These are phyloP conservation scores for Scelioninae gen. 1 DNA, from an alignment of 2,888 invertebrate species.

Conservation along the genomic window DNA sequence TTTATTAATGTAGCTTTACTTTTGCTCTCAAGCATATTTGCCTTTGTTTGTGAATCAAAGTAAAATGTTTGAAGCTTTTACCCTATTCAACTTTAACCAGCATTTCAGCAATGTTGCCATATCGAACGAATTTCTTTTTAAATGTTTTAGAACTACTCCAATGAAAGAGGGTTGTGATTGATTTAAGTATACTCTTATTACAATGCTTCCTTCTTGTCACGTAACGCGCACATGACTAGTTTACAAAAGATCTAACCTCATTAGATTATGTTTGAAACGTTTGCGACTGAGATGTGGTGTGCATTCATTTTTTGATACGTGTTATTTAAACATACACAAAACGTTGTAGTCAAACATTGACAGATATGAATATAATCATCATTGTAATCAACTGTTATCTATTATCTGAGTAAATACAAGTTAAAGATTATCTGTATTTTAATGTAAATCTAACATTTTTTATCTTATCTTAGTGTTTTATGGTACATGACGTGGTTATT, in stretches of 20 bases:
- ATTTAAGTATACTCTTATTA: conserved; percentile 56
- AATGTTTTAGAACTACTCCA: conserved; percentile 47
- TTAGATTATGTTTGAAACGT: conserved; percentile 24
- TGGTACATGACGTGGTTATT: too few relatives aligned
- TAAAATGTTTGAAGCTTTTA: conserved; percentile 36
- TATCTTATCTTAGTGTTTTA: too few relatives aligned
- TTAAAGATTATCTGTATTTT: too few relatives aligned
- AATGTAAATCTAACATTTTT: too few relatives aligned
- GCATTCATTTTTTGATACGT: too few relatives aligned
- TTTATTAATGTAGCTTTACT: not conserved
- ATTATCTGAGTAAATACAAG: too few relatives aligned
- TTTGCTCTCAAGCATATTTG: conserved; percentile 23
- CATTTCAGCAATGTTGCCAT: conserved; percentile 55
- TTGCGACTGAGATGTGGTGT: too few relatives aligned
- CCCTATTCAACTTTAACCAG: conserved; percentile 56
- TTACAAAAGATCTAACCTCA: conserved; percentile 39
- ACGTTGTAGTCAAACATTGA: too few relatives aligned
- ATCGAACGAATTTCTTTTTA: conserved; percentile 53
- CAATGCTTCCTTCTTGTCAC: conserved; percentile 45
- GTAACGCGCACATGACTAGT: conserved; percentile 45
- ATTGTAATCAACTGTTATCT: too few relatives aligned
- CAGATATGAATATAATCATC: too few relatives aligned
- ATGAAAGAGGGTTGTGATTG: conserved; percentile 38
- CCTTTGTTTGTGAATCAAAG: conserved; percentile 45
- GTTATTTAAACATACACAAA: too few relatives aligned